Base-by-base conservation (phyloP, 2,113 vertebrate species). In the Corythaeola cristata region DNA sequence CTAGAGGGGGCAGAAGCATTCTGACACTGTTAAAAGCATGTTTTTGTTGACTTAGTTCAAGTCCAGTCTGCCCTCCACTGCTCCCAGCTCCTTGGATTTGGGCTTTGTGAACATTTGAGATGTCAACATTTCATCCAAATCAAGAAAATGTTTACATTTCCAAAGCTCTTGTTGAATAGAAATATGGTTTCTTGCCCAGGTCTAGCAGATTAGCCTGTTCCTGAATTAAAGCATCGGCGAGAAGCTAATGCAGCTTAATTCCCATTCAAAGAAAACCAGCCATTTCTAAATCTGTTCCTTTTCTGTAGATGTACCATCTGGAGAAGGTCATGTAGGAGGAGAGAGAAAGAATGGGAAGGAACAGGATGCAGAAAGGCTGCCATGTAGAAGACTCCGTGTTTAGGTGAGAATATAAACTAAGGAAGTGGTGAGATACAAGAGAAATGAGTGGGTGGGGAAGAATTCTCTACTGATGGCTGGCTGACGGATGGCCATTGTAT, bases 71-170 rank as follows among this genome's bases (percentile, higher is more conserved):
- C 23, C n/a, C 39, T 82, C 67, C 66, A 53, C 0, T 1, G 19
- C 32, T 83, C 63, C 16, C 30, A 74, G 23, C 12, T 85, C 28
- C 37, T 64, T 68, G 56, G 52, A 88, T 67, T 28, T 66, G 50
- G n/a, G 39, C 33, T 81, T 94, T n/a, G 52, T 7, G 50, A 81
- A 64, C 27, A 41, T 87, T 89, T 64, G 69, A 89, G 60, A 73
- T 63, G 52, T 56, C 44, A 92, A 77, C 35, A 72, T 78, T 85
- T 95, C 59, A 37, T 62, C 35, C 74, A 88, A 89, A 83, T 50
- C 47, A 87, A 91, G 60, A 81, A 92, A 87, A 87, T 45, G 60
- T 91, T 92, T 94, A 89, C 33, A 85, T 91, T 92, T 95, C 35
- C 52, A 75, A 94, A 91, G 66, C 56, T 87, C 24, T 55, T 8